These are phyloP conservation scores for Leptodactylus fuscus DNA, from an alignment of 2,113 vertebrate species.

Conservation along the genomic window DNA sequence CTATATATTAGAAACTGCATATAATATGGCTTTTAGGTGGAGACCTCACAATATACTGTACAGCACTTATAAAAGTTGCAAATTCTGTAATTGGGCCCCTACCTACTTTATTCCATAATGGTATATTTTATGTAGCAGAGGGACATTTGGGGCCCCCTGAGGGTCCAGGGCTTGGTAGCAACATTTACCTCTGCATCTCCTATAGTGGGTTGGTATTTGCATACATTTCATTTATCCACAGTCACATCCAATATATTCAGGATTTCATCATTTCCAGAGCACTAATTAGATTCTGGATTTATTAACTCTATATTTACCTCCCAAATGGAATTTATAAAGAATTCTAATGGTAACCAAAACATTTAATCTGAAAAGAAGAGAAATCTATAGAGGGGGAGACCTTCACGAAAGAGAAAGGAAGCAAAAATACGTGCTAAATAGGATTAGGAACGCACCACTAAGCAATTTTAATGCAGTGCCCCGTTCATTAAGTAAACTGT, in stretches of 20 bases:
- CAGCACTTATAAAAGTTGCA: too few relatives aligned
- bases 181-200: too few relatives aligned
- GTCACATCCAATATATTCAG: neutral
- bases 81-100: too few relatives aligned
- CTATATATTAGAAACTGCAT: too few relatives aligned
- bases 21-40: too few relatives aligned
- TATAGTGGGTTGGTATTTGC: neutral
- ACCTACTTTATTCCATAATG: too few relatives aligned
- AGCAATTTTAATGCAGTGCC: conserved; percentile 42
- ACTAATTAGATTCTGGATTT: neutral
- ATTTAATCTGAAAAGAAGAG: conserved; percentile 7
- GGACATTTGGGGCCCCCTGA: too few relatives aligned
- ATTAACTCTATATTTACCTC: neutral
- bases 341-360: conserved; percentile 4
- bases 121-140: too few relatives aligned
- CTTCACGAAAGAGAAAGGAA: conserved; percentile 28
- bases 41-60: too few relatives aligned
- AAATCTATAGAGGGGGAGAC: conserved; percentile 12
- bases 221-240: neutral
- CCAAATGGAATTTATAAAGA: neutral
- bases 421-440: conserved; percentile 44
- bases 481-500: conserved; percentile 24
- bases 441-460: conserved; percentile 39
- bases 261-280: neutral
- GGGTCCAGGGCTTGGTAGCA: too few relatives aligned